Evolutionary conservation across 1,140 invertebrate genomes (phyloP), one percentile per base, ranked within the genome.

Genomic region (Zaprionus taronus): DNA sequence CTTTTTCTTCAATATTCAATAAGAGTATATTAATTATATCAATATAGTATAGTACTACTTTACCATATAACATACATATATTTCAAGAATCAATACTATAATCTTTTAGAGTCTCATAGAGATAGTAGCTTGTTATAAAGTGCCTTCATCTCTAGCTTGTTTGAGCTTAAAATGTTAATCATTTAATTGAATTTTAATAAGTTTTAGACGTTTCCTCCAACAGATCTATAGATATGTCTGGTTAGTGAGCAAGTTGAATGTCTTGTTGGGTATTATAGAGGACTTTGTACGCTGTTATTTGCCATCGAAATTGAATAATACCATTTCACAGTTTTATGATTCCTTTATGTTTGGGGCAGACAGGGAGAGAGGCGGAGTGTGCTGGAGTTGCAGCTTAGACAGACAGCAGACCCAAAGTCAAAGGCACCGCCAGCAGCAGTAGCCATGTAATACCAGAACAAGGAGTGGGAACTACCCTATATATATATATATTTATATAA

Each of bases 321-420:
- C 70, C 78, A 81, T 87, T 87, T 89, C 77, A 83, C 84, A 87
- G 84, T 89, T 76, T 73, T 83, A 84, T 89, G 84, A 87, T 81
- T 89, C 84, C 70, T 89, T 87, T 87, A 72, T 87, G 79, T 81
- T 17, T 47, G 41, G 68, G 63, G 65, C 28, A 81, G 71, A 55
- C 77, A 60, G 53, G 28, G 14, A 31, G 28, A 28, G 22, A 56
- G 51, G 17, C 4, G 53, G 36, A 38, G 34, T 26, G 58, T 44
- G 24, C 5, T 5, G 24, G 49, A 38, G 41, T 17, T 44, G 47
- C 44, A 28, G 12, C 51, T 55, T 6, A 61, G 53, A 28, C 38
- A 60, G 26, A 57, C 26, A 26, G 57, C 72, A 44, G 41, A 22
- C 71, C 44, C 56, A 38, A 24, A 74, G 36, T 36, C 36, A 28